A percentile compares a stretch with the other conserved stretches of the same genome.
Conservation (phyloP, 2,888 invertebrate genomes). For the Pinctada fucata region DNA sequence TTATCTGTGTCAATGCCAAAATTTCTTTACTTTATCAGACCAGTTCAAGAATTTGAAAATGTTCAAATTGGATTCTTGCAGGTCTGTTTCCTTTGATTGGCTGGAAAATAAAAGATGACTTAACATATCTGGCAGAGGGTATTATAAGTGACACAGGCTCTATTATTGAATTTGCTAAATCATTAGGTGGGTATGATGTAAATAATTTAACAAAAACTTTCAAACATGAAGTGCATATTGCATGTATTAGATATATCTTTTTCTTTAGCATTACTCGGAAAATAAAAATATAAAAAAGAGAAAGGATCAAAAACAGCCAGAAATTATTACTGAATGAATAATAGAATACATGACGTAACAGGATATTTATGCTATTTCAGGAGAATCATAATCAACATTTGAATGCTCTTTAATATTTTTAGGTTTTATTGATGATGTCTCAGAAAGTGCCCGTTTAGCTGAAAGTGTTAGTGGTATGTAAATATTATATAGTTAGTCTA, state of each 20-base stretch:
- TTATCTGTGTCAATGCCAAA: too few relatives aligned
- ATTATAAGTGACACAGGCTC: constrained; percentile 92
- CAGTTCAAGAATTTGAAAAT: too few relatives aligned
- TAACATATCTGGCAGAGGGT: constrained; percentile 88
- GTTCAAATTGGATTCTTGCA: constrained; percentile 54
- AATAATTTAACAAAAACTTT: background rate
- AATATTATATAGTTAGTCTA: too few relatives aligned
- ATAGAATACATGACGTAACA: too few relatives aligned
- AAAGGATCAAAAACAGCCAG: too few relatives aligned
- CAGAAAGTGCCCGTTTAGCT: constrained; percentile 78
- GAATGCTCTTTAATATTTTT: constrained; percentile 75
- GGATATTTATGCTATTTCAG: too few relatives aligned
- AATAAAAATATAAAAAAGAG: too few relatives aligned
- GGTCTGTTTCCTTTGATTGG: constrained; percentile 94
- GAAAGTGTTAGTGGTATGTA: constrained; percentile 79
- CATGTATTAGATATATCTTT: background rate
- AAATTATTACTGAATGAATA: too few relatives aligned
- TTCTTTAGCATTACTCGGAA: background rate
- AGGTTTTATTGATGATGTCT: constrained; percentile 87
- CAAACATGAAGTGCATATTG: background rate
- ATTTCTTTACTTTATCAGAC: too few relatives aligned
- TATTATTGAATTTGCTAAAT: constrained; percentile 87
- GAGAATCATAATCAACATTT: too few relatives aligned
- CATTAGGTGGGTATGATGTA: constrained; percentile 65
- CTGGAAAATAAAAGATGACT: constrained; percentile 84